Base-by-base conservation (phyloP, 2,888 invertebrate species). In the Nomada lathburiana region DNA sequence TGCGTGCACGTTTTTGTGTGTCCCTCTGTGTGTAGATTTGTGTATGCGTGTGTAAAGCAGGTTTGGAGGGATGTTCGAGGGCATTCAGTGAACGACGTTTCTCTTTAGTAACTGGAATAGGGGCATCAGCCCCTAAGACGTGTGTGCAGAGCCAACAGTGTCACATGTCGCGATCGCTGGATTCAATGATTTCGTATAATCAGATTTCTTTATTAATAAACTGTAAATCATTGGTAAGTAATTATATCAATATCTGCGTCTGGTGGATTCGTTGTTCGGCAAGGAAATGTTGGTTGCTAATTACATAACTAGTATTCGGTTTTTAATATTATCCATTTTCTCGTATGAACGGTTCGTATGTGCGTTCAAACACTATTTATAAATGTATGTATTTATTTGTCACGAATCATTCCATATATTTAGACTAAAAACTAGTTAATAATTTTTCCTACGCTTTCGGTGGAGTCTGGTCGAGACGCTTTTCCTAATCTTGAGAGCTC, bases 21-120 rank as follows among this genome's bases (percentile, higher is more conserved):
- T 60, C 29, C 10, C 60, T 57, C 47, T 59, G 59, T 53, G 68
- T 55, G 68, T 42, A 47, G 57, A 42, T 70, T 52, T 13, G 13
- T 52, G n/a, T 29, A 29, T 29, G 29, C 7, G 7, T 29, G 29
- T 29, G 29, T 29, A 7, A 7, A 29, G 29, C 29, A 29, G 29
- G 7, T 29, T 29, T 29, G 16, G 16, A 16, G 47, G 13, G 47
- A 11, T 44, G 59, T 53, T 52, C 47, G 60, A 59, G 67, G 53
- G 62, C 47, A 60, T 76, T 53, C 62, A 50, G 74, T 42, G 76
- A 75, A 83, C 68, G 69, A 73, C 57, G 67, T 42, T 57, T 59
- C 85, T 81, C 78, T 85, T 85, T 76, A 73, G 78, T 67, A 57
- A 70, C 69, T 53, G 64, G 26, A 75, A 73, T 57, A 57, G 67